Base-by-base conservation (phyloP, 2,888 invertebrate species). In the Mythimna ferrago region DNA sequence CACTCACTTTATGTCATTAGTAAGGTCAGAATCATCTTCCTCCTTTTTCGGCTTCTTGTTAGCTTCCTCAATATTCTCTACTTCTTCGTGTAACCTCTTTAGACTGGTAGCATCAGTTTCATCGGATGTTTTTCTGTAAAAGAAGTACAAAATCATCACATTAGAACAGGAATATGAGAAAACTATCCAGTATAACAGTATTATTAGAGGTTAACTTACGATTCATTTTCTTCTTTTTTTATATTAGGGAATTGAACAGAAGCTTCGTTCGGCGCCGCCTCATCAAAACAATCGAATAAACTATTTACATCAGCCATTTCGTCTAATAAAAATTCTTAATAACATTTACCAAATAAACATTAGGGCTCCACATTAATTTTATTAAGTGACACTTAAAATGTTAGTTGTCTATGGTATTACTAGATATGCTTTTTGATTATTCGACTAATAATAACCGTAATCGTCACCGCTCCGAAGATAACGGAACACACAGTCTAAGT, bases 251-350 rank as follows among this genome's bases (percentile, higher is more conserved):
- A 89, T 78, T 93, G 92, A 54, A 92, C 84, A 48, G 92, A 81
- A 44, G 90, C 82, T 81, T 91, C 91, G 82, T 89, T 93, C 41
- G 89, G 81, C 10, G 88, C 76, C 7, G 89, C 75, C 61, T 95
- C 93, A 53, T 95, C 95, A 83, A 96, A 96, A 88, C 96, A 96
- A 89, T 94, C 94, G 86, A 96, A 96, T 86, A 96, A 88, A 88
- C 83, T 91, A 78, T 92, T 89, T 35, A 95, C 78, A 81, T 94
- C 93, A 74, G 92, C 91, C 95, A 96, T 95, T 74, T 72, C 85
- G 35, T 58, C 11, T 21, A 14, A 21, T 21, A 41, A 41, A 21
- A 7, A 21, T 21, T n/a, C 6, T 41, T 41, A 14, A 41, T 60
- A n/a, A 14, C 60, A 61, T 21, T 61, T 16, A 44, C 21, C 41